A percentile compares a stretch with the other conserved stretches of the same genome.
These are phyloP conservation scores for Trichogramma pretiosum DNA, from an alignment of 1,140 invertebrate species.

Conservation along the genomic window DNA sequence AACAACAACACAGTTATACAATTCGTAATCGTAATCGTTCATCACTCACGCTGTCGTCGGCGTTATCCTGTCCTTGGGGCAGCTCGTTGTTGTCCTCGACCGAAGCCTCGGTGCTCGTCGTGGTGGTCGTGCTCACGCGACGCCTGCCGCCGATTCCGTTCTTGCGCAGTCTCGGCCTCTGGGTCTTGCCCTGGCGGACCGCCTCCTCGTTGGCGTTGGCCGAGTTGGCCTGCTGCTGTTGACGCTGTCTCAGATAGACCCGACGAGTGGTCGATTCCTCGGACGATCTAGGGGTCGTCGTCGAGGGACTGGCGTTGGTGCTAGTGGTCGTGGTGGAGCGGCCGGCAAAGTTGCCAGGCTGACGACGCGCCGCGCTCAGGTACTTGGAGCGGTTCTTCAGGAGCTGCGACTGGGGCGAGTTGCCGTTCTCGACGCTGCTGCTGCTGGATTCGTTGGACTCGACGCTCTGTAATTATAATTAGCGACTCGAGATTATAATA, in stretches of 20 bases:
- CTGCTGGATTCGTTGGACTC: neutral
- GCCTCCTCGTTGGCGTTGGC: no score
- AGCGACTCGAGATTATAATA: no score
- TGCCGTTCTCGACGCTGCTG: conserved; percentile 16
- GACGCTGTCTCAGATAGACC: no score
- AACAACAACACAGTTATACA: no score
- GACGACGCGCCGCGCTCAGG: conserved; percentile 27
- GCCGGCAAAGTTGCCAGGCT: conserved; percentile 20
- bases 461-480: neutral
- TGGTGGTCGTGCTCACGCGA: conserved; percentile 21
- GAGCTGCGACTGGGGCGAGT: conserved; percentile 25
- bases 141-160: conserved; percentile 26
- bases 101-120: conserved; percentile 30
- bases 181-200: no score
- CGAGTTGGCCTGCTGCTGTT: no score
- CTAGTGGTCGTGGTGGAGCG: conserved; percentile 20
- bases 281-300: conserved; percentile 21
- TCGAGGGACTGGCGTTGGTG: conserved; percentile 21
- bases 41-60: conserved; percentile 24
- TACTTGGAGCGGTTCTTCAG: conserved; percentile 35
- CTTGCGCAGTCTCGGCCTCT: conserved; percentile 29
- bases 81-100: conserved; percentile 37
- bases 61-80: conserved; percentile 20
- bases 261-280: no score
- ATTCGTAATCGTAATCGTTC: no score